phyloP scores from a whole-genome alignment of 2,888 invertebrate genomes.

The Acrobasis consociella region DNA sequence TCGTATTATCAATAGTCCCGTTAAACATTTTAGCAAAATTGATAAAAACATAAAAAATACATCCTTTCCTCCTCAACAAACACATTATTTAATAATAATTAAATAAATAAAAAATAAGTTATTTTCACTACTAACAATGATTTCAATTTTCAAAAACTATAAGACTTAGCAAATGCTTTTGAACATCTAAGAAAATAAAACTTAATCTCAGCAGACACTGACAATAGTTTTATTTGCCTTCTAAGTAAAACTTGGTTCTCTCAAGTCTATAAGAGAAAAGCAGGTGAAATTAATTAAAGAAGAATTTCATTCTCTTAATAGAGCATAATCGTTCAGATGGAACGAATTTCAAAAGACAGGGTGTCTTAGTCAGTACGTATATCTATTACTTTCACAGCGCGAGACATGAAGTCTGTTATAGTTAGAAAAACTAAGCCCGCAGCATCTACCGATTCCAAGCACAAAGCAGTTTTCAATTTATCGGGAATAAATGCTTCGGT shows the following conservation, averaged over 20 bases:
- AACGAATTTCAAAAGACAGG: background rate
- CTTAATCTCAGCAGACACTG: background rate
- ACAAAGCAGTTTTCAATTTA: conserved; percentile 81
- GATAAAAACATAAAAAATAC: too few relatives aligned
- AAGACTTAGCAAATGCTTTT: background rate
- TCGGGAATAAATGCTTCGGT: conserved; percentile 80
- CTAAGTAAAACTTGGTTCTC: background rate
- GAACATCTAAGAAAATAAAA: background rate
- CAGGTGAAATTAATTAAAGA: background rate
- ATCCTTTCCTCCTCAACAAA: too few relatives aligned
- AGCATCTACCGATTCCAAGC: conserved; percentile 69
- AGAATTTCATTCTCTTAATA: background rate
- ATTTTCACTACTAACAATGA: too few relatives aligned
- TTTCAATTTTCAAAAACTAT: too few relatives aligned
- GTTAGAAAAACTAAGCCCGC: conserved; percentile 59
- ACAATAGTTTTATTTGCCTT: background rate
- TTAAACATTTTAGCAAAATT: background rate
- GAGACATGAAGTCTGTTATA: conserved; percentile 30
- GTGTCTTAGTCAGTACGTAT: conserved; percentile 2
- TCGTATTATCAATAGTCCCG: background rate
- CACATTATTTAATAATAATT: too few relatives aligned
- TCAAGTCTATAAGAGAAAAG: background rate
- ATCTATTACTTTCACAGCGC: background rate
- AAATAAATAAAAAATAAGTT: too few relatives aligned
- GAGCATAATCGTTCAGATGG: background rate